Percentiles rank a stretch among this genome's conserved stretches.
Evolutionary conservation across 1,140 invertebrate genomes (phyloP).

Genomic region (Formica exsecta): DNA sequence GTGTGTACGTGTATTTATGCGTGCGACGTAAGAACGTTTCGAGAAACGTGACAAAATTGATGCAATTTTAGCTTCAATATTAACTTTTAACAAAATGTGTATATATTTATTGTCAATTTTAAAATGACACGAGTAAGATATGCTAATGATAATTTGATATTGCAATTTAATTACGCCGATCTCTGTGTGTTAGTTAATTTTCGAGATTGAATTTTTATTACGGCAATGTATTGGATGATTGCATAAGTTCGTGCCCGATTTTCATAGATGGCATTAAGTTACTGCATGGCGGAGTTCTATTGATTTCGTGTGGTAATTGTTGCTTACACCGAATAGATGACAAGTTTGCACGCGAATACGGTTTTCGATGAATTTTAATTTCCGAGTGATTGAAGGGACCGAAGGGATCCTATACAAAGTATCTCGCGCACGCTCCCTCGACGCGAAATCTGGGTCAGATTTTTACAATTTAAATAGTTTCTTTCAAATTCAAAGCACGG

Average conservation of each 20-base stretch:
- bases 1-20: not conserved
- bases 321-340: no score
- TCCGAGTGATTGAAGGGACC: constrained; percentile 28
- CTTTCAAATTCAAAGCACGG: constrained; percentile 53
- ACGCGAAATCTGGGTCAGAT: constrained; percentile 52
- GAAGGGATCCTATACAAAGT: constrained; percentile 14
- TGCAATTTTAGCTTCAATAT: constrained; percentile 3
- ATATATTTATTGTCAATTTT: no score
- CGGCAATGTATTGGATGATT: not conserved
- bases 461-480: constrained; percentile 62
- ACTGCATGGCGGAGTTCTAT: no score
- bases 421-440: not conserved
- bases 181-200: not conserved
- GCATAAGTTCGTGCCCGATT: no score
- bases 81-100: not conserved
- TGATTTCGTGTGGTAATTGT: no score
- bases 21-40: constrained; percentile 6
- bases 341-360: not conserved
- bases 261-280: no score
- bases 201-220: constrained; percentile 25
- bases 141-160: not conserved
- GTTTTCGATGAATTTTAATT: constrained; percentile 46
- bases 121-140: not conserved
- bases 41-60: not conserved
- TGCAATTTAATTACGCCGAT: not conserved